These are phyloP conservation scores for Ailurus styani DNA, from an alignment of 2,113 vertebrate genomes.

Conservation along the genomic window DNA sequence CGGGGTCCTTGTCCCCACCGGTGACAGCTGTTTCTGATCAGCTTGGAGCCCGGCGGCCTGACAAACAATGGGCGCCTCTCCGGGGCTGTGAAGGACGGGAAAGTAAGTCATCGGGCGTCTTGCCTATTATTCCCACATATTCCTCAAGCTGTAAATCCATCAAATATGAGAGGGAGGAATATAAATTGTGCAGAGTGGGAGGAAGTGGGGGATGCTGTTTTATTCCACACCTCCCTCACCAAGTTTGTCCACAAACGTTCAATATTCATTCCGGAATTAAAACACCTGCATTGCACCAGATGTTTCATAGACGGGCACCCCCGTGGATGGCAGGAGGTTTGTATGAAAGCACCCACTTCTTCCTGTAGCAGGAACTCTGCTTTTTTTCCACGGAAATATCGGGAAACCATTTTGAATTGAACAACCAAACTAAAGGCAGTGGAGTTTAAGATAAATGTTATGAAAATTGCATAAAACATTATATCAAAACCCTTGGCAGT, in stretches of 20 bases:
- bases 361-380: background rate
- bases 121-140: conserved; percentile 63
- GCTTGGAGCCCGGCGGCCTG: conserved; percentile 47
- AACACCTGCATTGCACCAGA: background rate
- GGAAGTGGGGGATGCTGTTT: background rate
- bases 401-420: conserved; percentile 61
- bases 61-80: conserved; percentile 58
- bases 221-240: background rate
- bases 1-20: background rate
- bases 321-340: background rate
- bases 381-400: conserved; percentile 34
- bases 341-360: background rate
- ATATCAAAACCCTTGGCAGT: conserved; percentile 70
- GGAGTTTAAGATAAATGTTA: conserved; percentile 69
- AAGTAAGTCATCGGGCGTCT: conserved; percentile 71
- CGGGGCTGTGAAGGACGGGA: conserved; percentile 75
- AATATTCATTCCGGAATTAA: background rate
- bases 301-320: background rate
- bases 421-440: conserved; percentile 59
- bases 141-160: conserved; percentile 69
- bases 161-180: conserved; percentile 53
- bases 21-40: conserved; percentile 74
- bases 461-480: conserved; percentile 71
- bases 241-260: background rate
- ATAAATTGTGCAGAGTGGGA: conserved; percentile 51